These are phyloP conservation scores for Pseudopleuronectes americanus DNA, from an alignment of 2,797 vertebrate genomes.

Conservation along the genomic window DNA sequence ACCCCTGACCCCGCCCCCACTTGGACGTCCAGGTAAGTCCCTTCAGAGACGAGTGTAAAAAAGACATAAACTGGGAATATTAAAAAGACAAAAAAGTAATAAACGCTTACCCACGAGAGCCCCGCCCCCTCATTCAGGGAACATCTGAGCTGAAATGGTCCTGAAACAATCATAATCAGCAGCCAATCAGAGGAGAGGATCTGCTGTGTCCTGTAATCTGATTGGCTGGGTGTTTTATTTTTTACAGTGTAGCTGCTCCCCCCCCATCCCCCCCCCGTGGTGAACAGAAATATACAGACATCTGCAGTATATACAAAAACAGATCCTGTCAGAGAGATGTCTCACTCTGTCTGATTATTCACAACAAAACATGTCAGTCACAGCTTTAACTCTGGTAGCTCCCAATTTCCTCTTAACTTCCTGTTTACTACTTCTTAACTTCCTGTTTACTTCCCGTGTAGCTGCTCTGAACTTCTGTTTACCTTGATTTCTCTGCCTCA, in stretches of 20 bases:
- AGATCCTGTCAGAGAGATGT: conserved; percentile 19
- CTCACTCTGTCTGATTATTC: conserved; percentile 12
- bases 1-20: neutral
- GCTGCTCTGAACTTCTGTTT: neutral
- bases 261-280: conserved; percentile 44
- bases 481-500: neutral
- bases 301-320: conserved; percentile 79
- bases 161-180: conserved; percentile 48
- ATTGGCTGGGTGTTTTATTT: conserved; percentile 42
- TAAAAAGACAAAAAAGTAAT: conserved; percentile 47
- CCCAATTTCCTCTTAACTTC: neutral
- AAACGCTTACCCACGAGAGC: neutral
- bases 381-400: conserved; percentile 44
- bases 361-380: conserved; percentile 31
- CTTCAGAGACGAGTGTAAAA: conserved; percentile 52
- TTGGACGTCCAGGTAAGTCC: conserved; percentile 39
- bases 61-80: conserved; percentile 49
- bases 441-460: neutral
- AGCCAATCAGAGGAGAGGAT: conserved; percentile 44
- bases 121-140: conserved; percentile 52
- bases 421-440: neutral
- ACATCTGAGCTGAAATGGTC: conserved; percentile 62
- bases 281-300: conserved; percentile 80
- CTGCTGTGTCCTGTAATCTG: conserved; percentile 12
- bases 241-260: conserved; percentile 56